Conservation (phyloP, 2,888 invertebrate species). For the Pseudococcus longispinus region DNA sequence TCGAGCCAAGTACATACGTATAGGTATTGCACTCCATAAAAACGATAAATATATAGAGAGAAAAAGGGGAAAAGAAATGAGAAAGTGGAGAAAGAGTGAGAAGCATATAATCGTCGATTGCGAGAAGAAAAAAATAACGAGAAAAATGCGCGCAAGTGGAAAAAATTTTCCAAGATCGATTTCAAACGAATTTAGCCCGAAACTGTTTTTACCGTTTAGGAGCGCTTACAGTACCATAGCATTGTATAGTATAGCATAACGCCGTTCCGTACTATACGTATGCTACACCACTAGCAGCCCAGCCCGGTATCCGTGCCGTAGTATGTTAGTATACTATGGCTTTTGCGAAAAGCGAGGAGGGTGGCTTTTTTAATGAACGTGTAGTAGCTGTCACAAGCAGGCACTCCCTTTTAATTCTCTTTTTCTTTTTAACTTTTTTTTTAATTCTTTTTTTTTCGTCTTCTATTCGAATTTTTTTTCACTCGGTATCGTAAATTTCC, state of each 20-base stretch:
- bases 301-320: not conserved
- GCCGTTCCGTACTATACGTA: not conserved
- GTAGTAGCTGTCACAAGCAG: constrained; percentile 54
- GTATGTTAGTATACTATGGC: not conserved
- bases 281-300: not conserved
- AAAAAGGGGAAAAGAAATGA: not conserved
- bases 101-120: not conserved
- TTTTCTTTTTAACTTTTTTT: constrained; percentile 47
- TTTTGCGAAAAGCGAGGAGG: constrained; percentile 35
- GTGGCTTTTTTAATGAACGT: constrained; percentile 54
- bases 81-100: not conserved
- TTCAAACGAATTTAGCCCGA: constrained; percentile 50
- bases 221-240: not conserved
- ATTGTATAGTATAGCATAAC: not conserved
- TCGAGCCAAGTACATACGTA: not conserved
- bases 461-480: constrained; percentile 33
- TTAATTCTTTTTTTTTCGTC: constrained; percentile 8
- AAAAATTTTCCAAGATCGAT: constrained; percentile 45
- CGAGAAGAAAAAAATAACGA: not conserved
- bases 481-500: constrained; percentile 49
- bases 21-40: not conserved
- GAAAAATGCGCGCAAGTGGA: constrained; percentile 30
- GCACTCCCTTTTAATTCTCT: constrained; percentile 53
- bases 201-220: constrained; percentile 44
- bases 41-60: not conserved